A percentile compares a stretch with the other conserved stretches of the same genome.
These are phyloP conservation scores for Pyxicephalus adspersus DNA, from an alignment of 2,113 vertebrate species.

Conservation along the genomic window DNA sequence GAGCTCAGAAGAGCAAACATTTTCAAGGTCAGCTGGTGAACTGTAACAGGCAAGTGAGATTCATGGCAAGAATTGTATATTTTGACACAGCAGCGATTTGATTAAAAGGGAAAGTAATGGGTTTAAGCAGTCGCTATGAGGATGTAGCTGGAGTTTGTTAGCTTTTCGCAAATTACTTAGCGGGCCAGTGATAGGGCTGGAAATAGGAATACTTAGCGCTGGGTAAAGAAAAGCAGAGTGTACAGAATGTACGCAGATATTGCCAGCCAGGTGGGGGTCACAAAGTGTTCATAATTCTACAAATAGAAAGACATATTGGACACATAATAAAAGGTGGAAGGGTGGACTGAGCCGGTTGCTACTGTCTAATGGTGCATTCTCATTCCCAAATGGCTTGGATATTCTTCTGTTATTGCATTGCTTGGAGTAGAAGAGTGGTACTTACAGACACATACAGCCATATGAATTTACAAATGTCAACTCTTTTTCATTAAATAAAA, in stretches of 20 bases:
- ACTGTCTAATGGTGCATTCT: neutral
- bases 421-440: neutral
- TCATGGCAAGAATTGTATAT: conserved; percentile 91
- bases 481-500: too few species aligned
- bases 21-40: conserved; percentile 96
- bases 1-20: conserved; percentile 94
- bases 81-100: conserved; percentile 93
- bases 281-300: conserved; percentile 35
- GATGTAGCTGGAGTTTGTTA: conserved; percentile 90
- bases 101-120: conserved; percentile 99
- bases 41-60: conserved; percentile 90
- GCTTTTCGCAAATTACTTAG: conserved; percentile 89
- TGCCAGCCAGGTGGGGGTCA: conserved; percentile 28
- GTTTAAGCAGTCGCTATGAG: conserved; percentile 93
- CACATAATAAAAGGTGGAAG: conserved; percentile 6
- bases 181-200: conserved; percentile 81
- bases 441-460: neutral
- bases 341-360: neutral
- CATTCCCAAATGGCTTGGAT: neutral
- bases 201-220: conserved; percentile 80
- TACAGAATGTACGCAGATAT: conserved; percentile 11
- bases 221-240: conserved; percentile 73
- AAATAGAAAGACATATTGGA: conserved; percentile 35
- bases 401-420: neutral
- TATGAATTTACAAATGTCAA: neutral